Conservation (phyloP, 30 jellyfish, hydroid and myxozoan genomes). For the Cassiopea andromeda region DNA sequence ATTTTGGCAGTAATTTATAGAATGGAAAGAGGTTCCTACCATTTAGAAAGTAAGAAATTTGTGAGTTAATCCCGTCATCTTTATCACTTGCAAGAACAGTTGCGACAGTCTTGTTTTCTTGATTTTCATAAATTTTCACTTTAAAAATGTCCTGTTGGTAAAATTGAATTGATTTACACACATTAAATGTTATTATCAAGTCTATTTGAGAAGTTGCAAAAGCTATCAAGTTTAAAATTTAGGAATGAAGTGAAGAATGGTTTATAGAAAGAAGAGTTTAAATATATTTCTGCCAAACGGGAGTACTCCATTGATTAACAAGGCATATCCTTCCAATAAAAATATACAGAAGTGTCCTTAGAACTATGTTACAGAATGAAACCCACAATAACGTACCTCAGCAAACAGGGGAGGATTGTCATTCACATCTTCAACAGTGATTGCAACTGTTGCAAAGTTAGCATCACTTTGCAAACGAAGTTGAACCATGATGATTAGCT, state of each 20-base stretch:
- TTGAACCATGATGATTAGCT: constrained; percentile 59
- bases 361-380: no score
- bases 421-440: constrained; percentile 75
- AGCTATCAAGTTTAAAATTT: no score
- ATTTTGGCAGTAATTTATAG: no score
- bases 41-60: constrained; percentile 10
- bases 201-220: no score
- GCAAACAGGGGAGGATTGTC: constrained; percentile 74
- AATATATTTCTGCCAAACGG: no score
- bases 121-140: constrained; percentile 53
- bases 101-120: constrained; percentile 20
- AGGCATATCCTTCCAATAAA: no score
- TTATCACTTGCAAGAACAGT: constrained; percentile 32
- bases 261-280: no score
- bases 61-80: constrained; percentile 42
- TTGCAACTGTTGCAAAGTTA: constrained; percentile 64
- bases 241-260: no score
- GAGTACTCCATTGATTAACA: no score
- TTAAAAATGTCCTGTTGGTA: neutral
- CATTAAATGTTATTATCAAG: no score
- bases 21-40: constrained; percentile 8
- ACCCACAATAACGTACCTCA: neutral
- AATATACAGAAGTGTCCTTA: no score
- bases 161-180: neutral
- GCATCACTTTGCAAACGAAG: constrained; percentile 55